Evolutionary conservation across 2,888 invertebrate genomes (phyloP), one percentile per base, ranked within the genome.

Genomic region (Calliopum simillimum): DNA sequence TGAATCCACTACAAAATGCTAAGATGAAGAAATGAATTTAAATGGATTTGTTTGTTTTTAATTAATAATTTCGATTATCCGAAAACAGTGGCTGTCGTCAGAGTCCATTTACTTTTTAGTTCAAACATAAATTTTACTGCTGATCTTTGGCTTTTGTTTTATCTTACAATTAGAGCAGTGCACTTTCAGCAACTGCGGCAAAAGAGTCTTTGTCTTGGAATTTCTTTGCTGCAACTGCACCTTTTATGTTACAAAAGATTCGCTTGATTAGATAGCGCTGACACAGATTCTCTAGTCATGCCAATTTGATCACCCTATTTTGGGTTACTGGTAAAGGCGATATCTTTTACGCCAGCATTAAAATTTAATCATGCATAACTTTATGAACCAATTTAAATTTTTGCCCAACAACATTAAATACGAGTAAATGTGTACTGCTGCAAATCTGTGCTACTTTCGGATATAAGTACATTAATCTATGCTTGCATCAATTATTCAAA

Each of bases 231-330:
- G 70, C 65, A 66, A 51, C 61, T 59, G 66, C 70, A 44, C n/a
- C 47, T 33, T 33, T n/a, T n/a, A n/a, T n/a, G n/a, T n/a, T 11
- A 61, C 44, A 19, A 58, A 63, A 59, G 63, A 59, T 62, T 19
- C 63, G 71, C 71, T 71, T 71, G 59, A 73, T 70, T 71, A 70
- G 68, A 55, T 44, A 23, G 41, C 56, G 19, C 21, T 56, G 71
- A 62, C 71, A 70, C 62, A 73, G 59, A 58, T 73, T 68, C 62
- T 51, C 62, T 51, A 56, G n/a, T 14, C 51, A 51, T 51, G 16
- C 19, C 61, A 51, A 68, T 46, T 4, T 49, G 49, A 46, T 66
- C 69, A 69, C 53, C 71, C 68, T 23, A 58, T 46, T 56, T 23
- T 23, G n/a, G 44, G 25, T 16, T 23, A 23, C 46, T 55, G 33